These are phyloP conservation scores for Aromia moschata DNA, from an alignment of 2,888 invertebrate species.

Conservation along the genomic window DNA sequence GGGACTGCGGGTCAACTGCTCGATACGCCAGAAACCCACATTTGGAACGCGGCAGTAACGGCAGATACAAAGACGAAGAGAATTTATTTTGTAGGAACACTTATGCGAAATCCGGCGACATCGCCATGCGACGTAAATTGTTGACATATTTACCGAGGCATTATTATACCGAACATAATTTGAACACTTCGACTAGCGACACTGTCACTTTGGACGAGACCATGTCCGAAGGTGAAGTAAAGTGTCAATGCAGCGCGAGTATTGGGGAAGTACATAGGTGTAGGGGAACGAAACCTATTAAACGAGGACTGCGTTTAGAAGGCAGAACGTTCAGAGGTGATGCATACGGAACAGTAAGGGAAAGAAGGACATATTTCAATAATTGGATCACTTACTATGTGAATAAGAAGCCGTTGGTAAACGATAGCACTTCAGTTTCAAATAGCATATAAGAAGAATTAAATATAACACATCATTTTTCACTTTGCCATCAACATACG, in stretches of 20 bases:
- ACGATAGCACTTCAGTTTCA: slow-evolving; percentile 36
- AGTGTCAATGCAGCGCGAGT: slow-evolving; percentile 47
- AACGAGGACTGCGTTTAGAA: not conserved
- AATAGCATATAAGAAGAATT: slow-evolving; percentile 3
- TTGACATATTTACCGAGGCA: slow-evolving; percentile 4
- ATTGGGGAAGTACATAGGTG: slow-evolving; percentile 55
- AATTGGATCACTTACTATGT: slow-evolving; percentile 55
- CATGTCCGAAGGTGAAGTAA: slow-evolving; percentile 51
- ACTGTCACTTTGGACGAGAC: slow-evolving; percentile 32
- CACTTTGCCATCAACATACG: too few species aligned
- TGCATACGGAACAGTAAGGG: slow-evolving; percentile 30
- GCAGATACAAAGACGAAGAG: slow-evolving; percentile 43
- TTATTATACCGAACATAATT: not conserved
- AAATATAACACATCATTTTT: too few species aligned
- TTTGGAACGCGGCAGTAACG: slow-evolving; percentile 24
- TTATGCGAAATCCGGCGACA: slow-evolving; percentile 1
- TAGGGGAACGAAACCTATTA: slow-evolving; percentile 3
- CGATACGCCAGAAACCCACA: not conserved
- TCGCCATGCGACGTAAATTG: not conserved
- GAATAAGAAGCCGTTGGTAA: slow-evolving; percentile 24
- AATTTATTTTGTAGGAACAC: slow-evolving; percentile 35
- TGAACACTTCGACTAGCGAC: slow-evolving; percentile 34
- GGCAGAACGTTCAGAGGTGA: slow-evolving; percentile 15
- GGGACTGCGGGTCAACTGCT: slow-evolving; percentile 11
- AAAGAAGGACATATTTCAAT: slow-evolving; percentile 50